Base-by-base conservation (phyloP, 2,113 vertebrate species). In the Triplophysa tibetana region DNA sequence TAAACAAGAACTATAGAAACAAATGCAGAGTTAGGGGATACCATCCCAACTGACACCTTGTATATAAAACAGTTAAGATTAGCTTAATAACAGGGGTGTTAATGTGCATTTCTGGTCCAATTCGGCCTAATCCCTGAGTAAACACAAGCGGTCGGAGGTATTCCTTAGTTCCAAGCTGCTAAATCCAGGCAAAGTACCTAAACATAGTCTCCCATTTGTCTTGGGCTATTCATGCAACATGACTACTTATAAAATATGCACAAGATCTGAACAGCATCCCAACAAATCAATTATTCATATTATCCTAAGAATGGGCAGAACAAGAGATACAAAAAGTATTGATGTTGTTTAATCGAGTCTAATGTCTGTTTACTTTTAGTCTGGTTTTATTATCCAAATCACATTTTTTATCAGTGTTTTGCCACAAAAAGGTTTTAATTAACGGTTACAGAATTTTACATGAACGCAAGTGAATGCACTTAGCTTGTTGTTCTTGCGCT, bases 221-320 rank as follows among this genome's bases (percentile, higher is more conserved):
- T 64, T 24, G 17, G 45, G 24, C 61, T 67, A 64, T 87, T 74
- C 81, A 78, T 50, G 63, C 54, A 64, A 73, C 38, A 62, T 60
- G 29, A 78, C 79, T 43, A 41, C 75, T 86, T 68, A 88, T 82
- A 74, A 88, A 86, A 85, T 88, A 87, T 89, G 83, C 78, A 88
- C 72, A 33, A 80, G 67, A 70, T 81, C 73, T 74, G 74, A 88
- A 87, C 82, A 88, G 62, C 72, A 83, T 82, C 76, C 85, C 79
- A 23, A 77, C 82, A 79, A 78, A 86, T 83, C 77, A 88, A 84
- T 85, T 72, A 87, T 85, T 82, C 45, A 87, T 68, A 43, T 78
- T 60, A 75, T 75, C 13, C 60, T 70, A 23, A 80, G 77, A 69
- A 80, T 41, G 54, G 43, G 63, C 54, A 62, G 38, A 78, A 13